Base-by-base conservation (phyloP, 2,888 invertebrate genomes). In the Terebella lapidaria region DNA sequence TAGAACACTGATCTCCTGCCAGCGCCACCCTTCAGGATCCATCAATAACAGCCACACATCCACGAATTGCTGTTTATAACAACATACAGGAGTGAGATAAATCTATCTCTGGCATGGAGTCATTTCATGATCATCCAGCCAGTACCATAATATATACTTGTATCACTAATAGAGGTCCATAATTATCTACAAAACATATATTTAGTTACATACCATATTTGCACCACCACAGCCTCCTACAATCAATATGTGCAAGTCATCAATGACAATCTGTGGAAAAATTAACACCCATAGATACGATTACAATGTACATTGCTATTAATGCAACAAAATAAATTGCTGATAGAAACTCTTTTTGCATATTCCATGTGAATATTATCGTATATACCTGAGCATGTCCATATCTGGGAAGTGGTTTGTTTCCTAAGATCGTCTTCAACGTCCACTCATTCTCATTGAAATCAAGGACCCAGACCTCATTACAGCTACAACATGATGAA, bases 31-130 rank as follows among this genome's bases (percentile, higher is more conserved):
- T 26, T 26, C 2, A 86, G 89, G 90, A 88, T 61, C 84, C 88
- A 94, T 89, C 57, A 85, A 89, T 61, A 96, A 83, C 59, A 94
- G 81, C 95, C 95, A 96, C 62, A 91, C 89, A 80, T 96, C 96
- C 72, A 87, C 89, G 79, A 90, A 92, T 25, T 91, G 87, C 79
- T 89, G 60, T 10, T 15, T 15, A 35, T 15, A n/a, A 35, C 10
- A 35, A 15, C 42, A 35, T 35, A 35, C n/a, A 42, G 10, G 20
- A 29, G 42, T 29, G 15, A 42, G n/a, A 10, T 20, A 18, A 5
- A n/a, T 35, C 10, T 35, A n/a, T 35, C 42, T 35, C 10, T 35
- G n/a, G n/a, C n/a, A n/a, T n/a, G n/a, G n/a, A n/a, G n/a, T n/a
- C n/a, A n/a, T n/a, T n/a, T n/a, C n/a, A n/a, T n/a, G n/a, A n/a